Percentiles rank a stretch among this genome's conserved stretches.
Evolutionary conservation across 2,113 vertebrate species (phyloP).

Genomic region (Hucho hucho): DNA sequence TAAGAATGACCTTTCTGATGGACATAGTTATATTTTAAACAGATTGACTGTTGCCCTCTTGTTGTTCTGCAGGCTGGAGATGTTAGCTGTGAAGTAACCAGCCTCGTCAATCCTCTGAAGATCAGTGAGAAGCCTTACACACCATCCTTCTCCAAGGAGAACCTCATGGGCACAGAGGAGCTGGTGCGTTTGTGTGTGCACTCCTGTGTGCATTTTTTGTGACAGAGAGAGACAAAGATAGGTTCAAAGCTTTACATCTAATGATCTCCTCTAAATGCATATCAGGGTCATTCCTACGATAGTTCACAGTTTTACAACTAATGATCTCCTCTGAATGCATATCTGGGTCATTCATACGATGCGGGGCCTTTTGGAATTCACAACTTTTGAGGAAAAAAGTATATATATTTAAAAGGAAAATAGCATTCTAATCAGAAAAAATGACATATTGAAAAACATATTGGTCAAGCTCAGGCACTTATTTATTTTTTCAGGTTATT

Average conservation of each 20-base stretch:
- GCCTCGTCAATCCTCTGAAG: slow-evolving; percentile 71
- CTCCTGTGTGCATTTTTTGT: slow-evolving; percentile 50
- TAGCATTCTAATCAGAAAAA: too few species aligned
- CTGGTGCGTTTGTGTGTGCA: slow-evolving; percentile 70
- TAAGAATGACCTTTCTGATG: background rate
- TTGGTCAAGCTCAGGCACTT: background rate
- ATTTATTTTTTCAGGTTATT: too few species aligned
- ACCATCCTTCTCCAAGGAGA: slow-evolving; percentile 73
- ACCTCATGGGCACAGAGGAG: slow-evolving; percentile 65
- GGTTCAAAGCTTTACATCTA: background rate
- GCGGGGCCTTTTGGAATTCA: too few species aligned
- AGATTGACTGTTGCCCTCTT: background rate
- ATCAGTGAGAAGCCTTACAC: slow-evolving; percentile 63
- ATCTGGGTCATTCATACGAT: too few species aligned
- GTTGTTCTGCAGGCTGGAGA: slow-evolving; percentile 62
- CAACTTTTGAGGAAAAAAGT: too few species aligned
- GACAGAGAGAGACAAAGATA: background rate
- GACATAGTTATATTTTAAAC: too few species aligned
- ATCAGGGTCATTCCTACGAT: too few species aligned
- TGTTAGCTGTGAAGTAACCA: slow-evolving; percentile 69
- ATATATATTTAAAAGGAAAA: too few species aligned
- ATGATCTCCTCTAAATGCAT: too few species aligned
- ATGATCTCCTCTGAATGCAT: too few species aligned
- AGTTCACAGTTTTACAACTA: too few species aligned
- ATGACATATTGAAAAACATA: background rate